These are phyloP conservation scores for Lacerta agilis DNA, from an alignment of 2,797 vertebrate genomes.

Conservation along the genomic window DNA sequence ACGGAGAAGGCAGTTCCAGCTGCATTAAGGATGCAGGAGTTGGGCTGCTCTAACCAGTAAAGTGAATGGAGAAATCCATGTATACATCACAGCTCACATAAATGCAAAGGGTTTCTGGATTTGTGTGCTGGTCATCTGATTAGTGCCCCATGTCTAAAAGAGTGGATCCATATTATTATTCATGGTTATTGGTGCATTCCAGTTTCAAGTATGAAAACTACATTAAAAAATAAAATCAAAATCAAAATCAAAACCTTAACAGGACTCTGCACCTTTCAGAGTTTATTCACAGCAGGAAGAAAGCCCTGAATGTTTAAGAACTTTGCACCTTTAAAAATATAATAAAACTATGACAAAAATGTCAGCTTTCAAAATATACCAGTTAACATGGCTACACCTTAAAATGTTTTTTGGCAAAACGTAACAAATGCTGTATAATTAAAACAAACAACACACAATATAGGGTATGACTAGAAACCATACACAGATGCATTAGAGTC, in stretches of 20 bases:
- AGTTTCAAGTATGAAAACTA: slow-evolving; percentile 59
- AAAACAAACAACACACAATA: slow-evolving; percentile 65
- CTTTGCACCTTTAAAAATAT: slow-evolving; percentile 38
- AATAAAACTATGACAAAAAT: slow-evolving; percentile 67
- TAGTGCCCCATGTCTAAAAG: slow-evolving; percentile 54
- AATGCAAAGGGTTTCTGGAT: background rate
- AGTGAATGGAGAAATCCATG: background rate
- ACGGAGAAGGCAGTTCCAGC: background rate
- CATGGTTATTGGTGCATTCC: slow-evolving; percentile 58
- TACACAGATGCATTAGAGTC: slow-evolving; percentile 60
- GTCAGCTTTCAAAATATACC: background rate
- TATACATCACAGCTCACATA: background rate
- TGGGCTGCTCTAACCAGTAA: background rate
- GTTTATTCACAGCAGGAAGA: slow-evolving; percentile 63
- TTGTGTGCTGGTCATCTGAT: background rate
- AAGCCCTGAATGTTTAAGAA: slow-evolving; percentile 6
- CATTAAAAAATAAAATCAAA: slow-evolving; percentile 42
- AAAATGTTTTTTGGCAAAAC: slow-evolving; percentile 63
- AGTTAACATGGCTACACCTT: background rate
- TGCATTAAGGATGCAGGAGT: background rate
- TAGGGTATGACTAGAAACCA: slow-evolving; percentile 63
- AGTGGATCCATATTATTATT: slow-evolving; percentile 67
- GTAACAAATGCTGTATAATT: slow-evolving; percentile 66
- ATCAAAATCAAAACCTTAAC: slow-evolving; percentile 27
- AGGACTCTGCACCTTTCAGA: slow-evolving; percentile 49